A percentile compares a stretch with the other conserved stretches of the same genome.
These are phyloP conservation scores for Seriola rivoliana DNA, from an alignment of 2,113 vertebrate species.

Conservation along the genomic window DNA sequence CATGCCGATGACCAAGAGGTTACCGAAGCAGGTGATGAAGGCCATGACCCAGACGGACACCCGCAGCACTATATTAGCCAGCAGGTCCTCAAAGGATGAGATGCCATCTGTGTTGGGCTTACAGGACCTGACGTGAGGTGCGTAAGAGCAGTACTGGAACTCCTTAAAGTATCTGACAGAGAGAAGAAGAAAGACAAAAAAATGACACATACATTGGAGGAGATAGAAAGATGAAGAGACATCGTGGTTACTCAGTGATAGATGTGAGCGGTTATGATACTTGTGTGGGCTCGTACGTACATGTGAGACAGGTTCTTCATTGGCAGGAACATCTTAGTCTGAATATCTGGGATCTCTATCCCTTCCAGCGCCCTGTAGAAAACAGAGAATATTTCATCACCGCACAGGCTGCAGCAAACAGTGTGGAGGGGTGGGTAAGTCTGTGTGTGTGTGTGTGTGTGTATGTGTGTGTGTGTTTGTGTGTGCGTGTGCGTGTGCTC, in stretches of 20 bases:
- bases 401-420: neutral
- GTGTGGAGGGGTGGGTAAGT: neutral
- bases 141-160: conserved; percentile 90
- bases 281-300: conserved; percentile 66
- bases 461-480: neutral
- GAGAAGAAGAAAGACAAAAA: neutral
- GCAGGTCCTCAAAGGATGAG: conserved; percentile 90
- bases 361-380: conserved; percentile 85
- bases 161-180: conserved; percentile 87
- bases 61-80: conserved; percentile 88
- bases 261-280: neutral
- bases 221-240: neutral
- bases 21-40: conserved; percentile 89
- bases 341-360: conserved; percentile 86
- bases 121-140: conserved; percentile 86
- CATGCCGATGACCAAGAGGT: conserved; percentile 90
- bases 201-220: neutral
- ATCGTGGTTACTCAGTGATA: neutral
- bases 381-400: conserved; percentile 37
- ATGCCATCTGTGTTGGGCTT: conserved; percentile 89
- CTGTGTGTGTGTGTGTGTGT: neutral
- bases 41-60: conserved; percentile 91
- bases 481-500: conserved; percentile 65
- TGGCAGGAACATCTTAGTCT: conserved; percentile 84
- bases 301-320: conserved; percentile 88